These are phyloP conservation scores for Thamnophis sirtalis DNA, from an alignment of 2,113 vertebrate species.

Conservation along the genomic window DNA sequence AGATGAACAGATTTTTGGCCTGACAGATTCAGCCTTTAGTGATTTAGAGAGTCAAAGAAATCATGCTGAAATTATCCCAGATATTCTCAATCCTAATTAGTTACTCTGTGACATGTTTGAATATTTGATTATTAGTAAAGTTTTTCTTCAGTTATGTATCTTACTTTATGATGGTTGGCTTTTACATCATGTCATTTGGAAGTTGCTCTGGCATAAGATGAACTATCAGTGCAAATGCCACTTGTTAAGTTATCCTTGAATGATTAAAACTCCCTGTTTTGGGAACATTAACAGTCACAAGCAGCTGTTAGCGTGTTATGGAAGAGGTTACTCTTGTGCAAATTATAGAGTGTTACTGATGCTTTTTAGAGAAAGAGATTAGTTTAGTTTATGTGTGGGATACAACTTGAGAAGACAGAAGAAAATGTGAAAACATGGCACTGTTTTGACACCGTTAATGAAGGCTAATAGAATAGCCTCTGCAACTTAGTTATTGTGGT, in stretches of 20 bases:
- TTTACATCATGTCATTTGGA: background rate
- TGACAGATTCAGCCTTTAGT: background rate
- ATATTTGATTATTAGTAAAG: background rate
- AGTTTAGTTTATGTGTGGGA: background rate
- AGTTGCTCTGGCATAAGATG: background rate
- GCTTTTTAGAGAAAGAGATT: conserved; percentile 13
- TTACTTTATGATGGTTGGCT: background rate
- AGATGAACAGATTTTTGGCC: background rate
- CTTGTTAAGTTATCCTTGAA: background rate
- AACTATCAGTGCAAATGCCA: background rate
- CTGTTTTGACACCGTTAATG: background rate
- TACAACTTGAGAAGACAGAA: background rate
- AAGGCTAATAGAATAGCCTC: conserved; percentile 1
- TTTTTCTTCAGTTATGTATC: background rate
- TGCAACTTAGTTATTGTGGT: background rate
- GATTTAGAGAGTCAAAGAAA: background rate
- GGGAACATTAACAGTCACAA: conserved; percentile 1
- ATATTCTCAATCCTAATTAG: background rate
- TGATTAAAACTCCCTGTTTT: conserved; percentile 1
- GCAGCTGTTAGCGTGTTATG: conserved; percentile 1
- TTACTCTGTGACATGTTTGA: background rate
- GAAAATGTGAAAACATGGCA: conserved; percentile 5
- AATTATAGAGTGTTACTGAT: conserved; percentile 27
- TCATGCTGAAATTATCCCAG: background rate
- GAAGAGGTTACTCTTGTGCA: conserved; percentile 3